Evolutionary conservation across 2,797 vertebrate genomes (phyloP), one percentile per base, ranked within the genome.

Genomic region (Enteromius paludinosus): DNA sequence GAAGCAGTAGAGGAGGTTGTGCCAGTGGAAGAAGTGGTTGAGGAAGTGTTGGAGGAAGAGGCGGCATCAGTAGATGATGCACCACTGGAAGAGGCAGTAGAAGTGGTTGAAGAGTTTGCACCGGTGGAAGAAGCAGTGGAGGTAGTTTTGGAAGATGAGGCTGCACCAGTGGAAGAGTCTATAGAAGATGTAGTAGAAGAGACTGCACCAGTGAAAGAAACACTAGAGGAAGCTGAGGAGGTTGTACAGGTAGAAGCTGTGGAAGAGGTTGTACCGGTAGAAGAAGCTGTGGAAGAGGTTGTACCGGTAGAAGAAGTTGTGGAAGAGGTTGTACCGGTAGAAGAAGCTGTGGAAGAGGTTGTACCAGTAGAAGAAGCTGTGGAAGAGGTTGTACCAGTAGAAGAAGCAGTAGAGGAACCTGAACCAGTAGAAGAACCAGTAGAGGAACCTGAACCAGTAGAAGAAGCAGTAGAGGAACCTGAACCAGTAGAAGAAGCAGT

Each of bases 401-500:
- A 25, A 47, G 83, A 82, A 64, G 52, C 20, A 14, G 70, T 18
- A 0, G 83, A 83, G 0, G 84, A 79, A 65, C 9, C 38, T n/a
- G 52, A 11, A 9, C 11, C 11, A 18, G 47, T 20, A n/a, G n/a
- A n/a, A n/a, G n/a, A n/a, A n/a, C n/a, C n/a, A 5, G 43, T 61
- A 6, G 85, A 84, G 12, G 85, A 83, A 14, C 12, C 45, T 33
- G 65, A 0, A 35, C 33, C 54, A 4, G 52, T 20, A 3, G 86
- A 87, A 38, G 79, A 79, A 17, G 1, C 15, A 3, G 28, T n/a
- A 0, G 75, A 86, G 11, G 78, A 81, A 1, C 7, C 4, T n/a
- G 69, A 0, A 12, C 73, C 49, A 8, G 52, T 33, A 14, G 82
- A 85, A 11, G 78, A 89, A 47, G 56, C 7, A 84, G 14, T 17